Evolutionary conservation across 1,140 invertebrate species (phyloP).

Genomic region (Brachionus paranguensis): DNA sequence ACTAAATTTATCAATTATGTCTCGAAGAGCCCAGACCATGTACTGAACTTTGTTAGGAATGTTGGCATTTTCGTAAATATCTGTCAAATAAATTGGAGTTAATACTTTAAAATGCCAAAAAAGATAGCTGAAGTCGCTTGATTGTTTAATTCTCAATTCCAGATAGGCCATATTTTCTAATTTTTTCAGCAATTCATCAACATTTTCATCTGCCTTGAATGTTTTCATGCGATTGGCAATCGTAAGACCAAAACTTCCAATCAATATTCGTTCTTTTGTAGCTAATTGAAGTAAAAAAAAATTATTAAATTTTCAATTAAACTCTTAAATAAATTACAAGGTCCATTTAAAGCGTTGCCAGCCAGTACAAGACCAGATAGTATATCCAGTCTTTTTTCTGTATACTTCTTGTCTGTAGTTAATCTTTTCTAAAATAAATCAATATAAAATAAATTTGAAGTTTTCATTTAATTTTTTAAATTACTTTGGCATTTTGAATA

Average conservation of each 20-base stretch:
- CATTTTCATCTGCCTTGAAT: slow-evolving; percentile 55
- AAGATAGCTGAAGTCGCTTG: slow-evolving; percentile 70
- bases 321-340: slow-evolving; percentile 44
- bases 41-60: slow-evolving; percentile 62
- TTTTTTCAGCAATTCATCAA: slow-evolving; percentile 59
- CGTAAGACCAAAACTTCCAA: slow-evolving; percentile 65
- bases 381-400: slow-evolving; percentile 63
- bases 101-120: slow-evolving; percentile 71
- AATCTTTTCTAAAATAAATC: slow-evolving; percentile 53
- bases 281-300: slow-evolving; percentile 42
- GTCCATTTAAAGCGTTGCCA: slow-evolving; percentile 67
- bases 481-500: slow-evolving; percentile 60
- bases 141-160: slow-evolving; percentile 56
- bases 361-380: slow-evolving; percentile 67
- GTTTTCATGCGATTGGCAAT: slow-evolving; percentile 60
- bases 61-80: slow-evolving; percentile 62
- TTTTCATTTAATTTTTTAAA: slow-evolving; percentile 39
- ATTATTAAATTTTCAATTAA: too few species aligned
- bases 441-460: neutral
- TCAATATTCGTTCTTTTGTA: slow-evolving; percentile 63
- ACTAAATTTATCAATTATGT: slow-evolving; percentile 58
- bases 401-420: slow-evolving; percentile 61
- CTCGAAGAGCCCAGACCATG: slow-evolving; percentile 63
- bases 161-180: slow-evolving; percentile 60
- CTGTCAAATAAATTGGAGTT: slow-evolving; percentile 69